These are phyloP conservation scores for Nannoperca obscura DNA, from an alignment of 2,797 vertebrate genomes.

Conservation along the genomic window DNA sequence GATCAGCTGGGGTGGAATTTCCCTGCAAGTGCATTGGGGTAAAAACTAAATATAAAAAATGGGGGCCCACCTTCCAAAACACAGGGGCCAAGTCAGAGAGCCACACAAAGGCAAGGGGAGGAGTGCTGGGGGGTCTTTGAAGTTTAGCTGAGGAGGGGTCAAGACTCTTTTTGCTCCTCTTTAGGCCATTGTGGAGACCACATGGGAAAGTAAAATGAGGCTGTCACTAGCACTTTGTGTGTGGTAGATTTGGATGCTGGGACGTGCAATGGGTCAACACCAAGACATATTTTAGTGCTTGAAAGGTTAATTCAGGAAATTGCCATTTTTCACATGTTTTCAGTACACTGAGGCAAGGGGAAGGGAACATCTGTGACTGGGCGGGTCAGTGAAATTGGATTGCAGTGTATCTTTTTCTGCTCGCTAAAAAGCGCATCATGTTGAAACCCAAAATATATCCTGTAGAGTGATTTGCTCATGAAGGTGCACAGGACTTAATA, in stretches of 20 bases:
- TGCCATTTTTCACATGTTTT: conserved; percentile 34
- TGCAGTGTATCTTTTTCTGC: conserved; percentile 53
- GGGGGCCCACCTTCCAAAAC: conserved; percentile 62
- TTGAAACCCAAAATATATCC: conserved; percentile 40
- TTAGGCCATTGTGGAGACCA: conserved; percentile 69
- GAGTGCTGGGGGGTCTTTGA: conserved; percentile 76
- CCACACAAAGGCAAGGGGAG: conserved; percentile 82
- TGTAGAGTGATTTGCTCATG: conserved; percentile 1
- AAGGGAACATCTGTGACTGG: conserved; percentile 60
- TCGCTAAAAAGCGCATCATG: conserved; percentile 49
- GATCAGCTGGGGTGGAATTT: conserved; percentile 72
- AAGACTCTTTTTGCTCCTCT: conserved; percentile 68
- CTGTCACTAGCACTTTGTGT: conserved; percentile 77
- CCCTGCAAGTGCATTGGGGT: conserved; percentile 36
- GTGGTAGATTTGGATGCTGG: conserved; percentile 62
- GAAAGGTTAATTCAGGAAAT: conserved; percentile 35
- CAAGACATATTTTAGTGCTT: conserved; percentile 61
- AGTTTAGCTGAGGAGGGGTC: conserved; percentile 74
- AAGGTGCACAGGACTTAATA: background rate
- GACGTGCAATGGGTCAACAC: conserved; percentile 52
- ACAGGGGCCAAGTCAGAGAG: conserved; percentile 77
- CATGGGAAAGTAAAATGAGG: conserved; percentile 76
- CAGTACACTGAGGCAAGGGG: conserved; percentile 16
- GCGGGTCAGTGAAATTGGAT: conserved; percentile 59
- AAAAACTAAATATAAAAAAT: conserved; percentile 64